Evolutionary conservation across 2,797 vertebrate species (phyloP).

Genomic region (Acropternis orthonyx): DNA sequence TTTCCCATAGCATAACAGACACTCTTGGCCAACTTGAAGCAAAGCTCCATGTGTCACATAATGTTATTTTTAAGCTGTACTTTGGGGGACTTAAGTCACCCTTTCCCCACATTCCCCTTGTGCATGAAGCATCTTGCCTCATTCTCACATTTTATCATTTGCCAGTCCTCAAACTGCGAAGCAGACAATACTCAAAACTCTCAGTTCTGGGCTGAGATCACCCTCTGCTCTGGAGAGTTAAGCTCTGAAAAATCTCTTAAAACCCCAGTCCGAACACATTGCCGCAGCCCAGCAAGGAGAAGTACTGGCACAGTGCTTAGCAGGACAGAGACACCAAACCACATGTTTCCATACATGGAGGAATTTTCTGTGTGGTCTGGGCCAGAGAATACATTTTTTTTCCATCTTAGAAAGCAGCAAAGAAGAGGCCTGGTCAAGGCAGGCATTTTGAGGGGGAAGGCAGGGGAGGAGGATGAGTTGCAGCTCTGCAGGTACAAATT

Average conservation of each 20-base stretch:
- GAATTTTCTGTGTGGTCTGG: background rate
- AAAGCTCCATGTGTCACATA: background rate
- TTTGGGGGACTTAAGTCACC: background rate
- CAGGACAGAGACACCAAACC: background rate
- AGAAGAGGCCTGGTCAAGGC: background rate
- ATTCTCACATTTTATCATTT: background rate
- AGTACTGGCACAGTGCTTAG: background rate
- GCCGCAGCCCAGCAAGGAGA: background rate
- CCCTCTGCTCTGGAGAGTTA: background rate
- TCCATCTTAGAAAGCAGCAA: background rate
- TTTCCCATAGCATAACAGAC: background rate
- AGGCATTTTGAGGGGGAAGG: background rate
- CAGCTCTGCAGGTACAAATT: fast-evolving
- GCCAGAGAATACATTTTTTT: background rate
- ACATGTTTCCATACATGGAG: background rate
- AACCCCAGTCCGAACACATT: fast-evolving
- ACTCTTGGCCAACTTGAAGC: background rate
- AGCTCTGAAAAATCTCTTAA: background rate
- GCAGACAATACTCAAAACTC: background rate
- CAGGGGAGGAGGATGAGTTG: background rate
- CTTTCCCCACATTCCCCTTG: fast-evolving
- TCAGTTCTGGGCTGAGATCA: background rate
- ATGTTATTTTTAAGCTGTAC: background rate
- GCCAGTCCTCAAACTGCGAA: background rate
- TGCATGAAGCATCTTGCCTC: background rate